phyloP scores from a whole-genome alignment of 2,888 invertebrate species.

The Cerastoderma edule region DNA sequence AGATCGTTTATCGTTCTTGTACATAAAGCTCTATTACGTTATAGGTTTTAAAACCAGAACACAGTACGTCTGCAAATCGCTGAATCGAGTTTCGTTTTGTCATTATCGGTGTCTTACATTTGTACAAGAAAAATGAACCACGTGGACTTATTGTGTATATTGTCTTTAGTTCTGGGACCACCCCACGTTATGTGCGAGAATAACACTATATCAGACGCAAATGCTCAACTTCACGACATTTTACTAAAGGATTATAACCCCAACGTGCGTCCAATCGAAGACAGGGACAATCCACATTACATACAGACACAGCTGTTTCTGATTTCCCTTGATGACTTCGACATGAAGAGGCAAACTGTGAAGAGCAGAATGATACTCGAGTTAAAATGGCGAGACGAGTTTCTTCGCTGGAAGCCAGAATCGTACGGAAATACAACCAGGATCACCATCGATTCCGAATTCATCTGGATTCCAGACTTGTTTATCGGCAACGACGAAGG shows the following conservation, averaged over 20 bases:
- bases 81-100: no score
- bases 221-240: background rate
- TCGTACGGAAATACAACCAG: conserved; percentile 27
- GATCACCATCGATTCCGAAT: conserved; percentile 31
- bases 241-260: conserved; percentile 5
- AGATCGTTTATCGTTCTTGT: no score
- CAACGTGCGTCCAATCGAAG: conserved; percentile 20
- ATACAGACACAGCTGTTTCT: background rate
- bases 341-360: conserved; percentile 25
- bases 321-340: conserved; percentile 24
- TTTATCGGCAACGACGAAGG: conserved; percentile 15
- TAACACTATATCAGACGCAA: background rate
- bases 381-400: conserved; percentile 48
- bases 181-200: no score
- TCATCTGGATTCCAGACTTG: conserved; percentile 47
- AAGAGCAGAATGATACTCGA: conserved; percentile 21
- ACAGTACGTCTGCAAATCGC: no score
- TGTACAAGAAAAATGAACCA: no score
- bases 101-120: no score
- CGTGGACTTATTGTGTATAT: no score
- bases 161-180: no score
- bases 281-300: background rate
- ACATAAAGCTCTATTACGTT: no score
- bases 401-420: conserved; percentile 22
- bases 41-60: no score